These are phyloP conservation scores for Pangasius djambal DNA, from an alignment of 2,797 vertebrate genomes.

Conservation along the genomic window DNA sequence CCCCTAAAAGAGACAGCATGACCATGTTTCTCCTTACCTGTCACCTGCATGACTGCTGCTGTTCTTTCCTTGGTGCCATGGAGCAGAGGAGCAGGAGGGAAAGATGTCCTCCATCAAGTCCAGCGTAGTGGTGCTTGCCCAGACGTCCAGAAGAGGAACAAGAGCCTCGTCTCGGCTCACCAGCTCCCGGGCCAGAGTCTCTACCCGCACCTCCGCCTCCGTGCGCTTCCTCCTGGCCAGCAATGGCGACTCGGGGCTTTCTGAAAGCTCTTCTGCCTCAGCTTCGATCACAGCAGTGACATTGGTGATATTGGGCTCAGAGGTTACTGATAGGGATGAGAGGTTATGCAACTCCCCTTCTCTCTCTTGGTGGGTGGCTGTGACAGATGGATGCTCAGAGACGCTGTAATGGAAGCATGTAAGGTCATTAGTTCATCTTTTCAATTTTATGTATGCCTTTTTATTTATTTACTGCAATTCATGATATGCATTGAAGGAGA, in stretches of 20 bases:
- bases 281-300: not conserved
- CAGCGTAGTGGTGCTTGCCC: slow-evolving; percentile 85
- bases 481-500: not conserved
- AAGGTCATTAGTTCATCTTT: not conserved
- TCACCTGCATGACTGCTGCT: slow-evolving; percentile 62
- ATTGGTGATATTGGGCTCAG: slow-evolving; percentile 3
- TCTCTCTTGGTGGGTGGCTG: not conserved
- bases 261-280: slow-evolving; percentile 35
- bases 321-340: slow-evolving; percentile 3
- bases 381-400: not conserved
- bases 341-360: not conserved
- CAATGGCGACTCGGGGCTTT: slow-evolving; percentile 62
- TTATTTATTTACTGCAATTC: not conserved
- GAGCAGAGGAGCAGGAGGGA: slow-evolving; percentile 65
- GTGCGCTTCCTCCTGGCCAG: slow-evolving; percentile 74
- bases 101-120: slow-evolving; percentile 94
- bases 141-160: slow-evolving; percentile 84
- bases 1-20: no score
- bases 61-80: slow-evolving; percentile 64
- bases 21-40: slow-evolving; percentile 57
- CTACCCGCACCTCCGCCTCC: slow-evolving; percentile 81
- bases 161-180: slow-evolving; percentile 85
- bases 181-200: slow-evolving; percentile 84
- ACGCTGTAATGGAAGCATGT: slow-evolving; percentile 17
- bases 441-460: not conserved